A percentile compares a stretch with the other conserved stretches of the same genome.
These are phyloP conservation scores for Drosophila austrosaltans DNA, from an alignment of 2,888 invertebrate species.

Conservation along the genomic window DNA sequence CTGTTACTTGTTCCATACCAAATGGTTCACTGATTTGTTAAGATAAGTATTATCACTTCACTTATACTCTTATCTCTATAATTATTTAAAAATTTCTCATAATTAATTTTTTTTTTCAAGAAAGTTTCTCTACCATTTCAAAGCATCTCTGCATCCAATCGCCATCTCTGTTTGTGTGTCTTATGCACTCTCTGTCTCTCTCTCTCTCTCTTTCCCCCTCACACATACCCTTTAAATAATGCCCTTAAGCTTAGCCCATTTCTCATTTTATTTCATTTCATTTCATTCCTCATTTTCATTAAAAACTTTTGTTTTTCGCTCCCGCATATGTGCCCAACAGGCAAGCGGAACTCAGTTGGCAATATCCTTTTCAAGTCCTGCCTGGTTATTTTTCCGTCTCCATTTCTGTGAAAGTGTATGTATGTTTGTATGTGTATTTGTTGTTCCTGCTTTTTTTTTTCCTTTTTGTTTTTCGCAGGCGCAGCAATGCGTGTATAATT, in stretches of 20 bases:
- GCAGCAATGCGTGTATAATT: constrained; percentile 79
- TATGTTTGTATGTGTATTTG: constrained; percentile 10
- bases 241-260: constrained; percentile 11
- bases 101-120: not conserved
- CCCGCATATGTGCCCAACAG: constrained; percentile 41
- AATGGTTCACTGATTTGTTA: no score
- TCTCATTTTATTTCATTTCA: constrained; percentile 15
- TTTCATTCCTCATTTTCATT: constrained; percentile 28
- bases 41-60: not conserved
- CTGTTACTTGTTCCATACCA: no score
- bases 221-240: not conserved
- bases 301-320: constrained; percentile 9
- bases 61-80: no score
- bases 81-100: not conserved
- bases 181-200: not conserved
- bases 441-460: constrained; percentile 25
- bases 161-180: not conserved
- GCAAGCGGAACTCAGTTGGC: constrained; percentile 38
- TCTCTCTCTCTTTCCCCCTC: no score
- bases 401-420: not conserved
- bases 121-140: not conserved
- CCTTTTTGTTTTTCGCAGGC: constrained; percentile 34
- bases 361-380: constrained; percentile 46
- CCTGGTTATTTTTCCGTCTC: constrained; percentile 22
- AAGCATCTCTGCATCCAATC: not conserved